phyloP scores from a whole-genome alignment of 2,113 vertebrate genomes.

The Tenrec ecaudatus region DNA sequence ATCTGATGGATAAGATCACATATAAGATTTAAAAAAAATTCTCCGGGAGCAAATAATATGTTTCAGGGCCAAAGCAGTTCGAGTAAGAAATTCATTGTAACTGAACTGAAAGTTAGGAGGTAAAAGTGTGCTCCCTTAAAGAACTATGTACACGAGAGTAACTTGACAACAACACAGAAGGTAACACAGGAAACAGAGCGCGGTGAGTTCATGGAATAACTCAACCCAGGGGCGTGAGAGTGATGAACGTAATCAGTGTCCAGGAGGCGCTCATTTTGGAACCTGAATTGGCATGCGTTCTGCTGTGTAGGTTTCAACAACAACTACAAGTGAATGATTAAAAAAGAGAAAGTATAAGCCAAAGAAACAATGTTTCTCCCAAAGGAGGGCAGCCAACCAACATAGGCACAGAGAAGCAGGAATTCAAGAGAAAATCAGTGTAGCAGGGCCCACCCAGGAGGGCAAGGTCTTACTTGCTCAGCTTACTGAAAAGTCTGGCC shows the following conservation, averaged over 20 bases:
- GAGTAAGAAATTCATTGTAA: slow-evolving; percentile 10
- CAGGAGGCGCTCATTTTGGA: neutral
- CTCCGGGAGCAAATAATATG: neutral
- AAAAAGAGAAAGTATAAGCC: neutral
- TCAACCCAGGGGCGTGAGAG: neutral
- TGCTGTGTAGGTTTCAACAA: neutral
- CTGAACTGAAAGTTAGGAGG: neutral
- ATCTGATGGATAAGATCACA: neutral
- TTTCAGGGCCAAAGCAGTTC: slow-evolving; percentile 6
- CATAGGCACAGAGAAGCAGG: neutral
- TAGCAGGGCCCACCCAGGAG: neutral
- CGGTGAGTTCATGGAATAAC: neutral
- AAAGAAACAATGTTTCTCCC: neutral
- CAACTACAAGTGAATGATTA: neutral
- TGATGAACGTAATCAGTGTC: neutral
- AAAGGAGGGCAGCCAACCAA: neutral
- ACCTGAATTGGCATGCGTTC: neutral
- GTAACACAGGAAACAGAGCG: neutral
- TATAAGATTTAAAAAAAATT: slow-evolving; percentile 30
- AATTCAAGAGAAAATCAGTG: neutral
- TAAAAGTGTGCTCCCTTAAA: neutral
- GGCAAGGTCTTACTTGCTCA: neutral
- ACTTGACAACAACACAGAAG: neutral
- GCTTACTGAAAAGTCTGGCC: neutral
- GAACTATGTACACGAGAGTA: neutral